Conservation (phyloP, 2,797 vertebrate species). For the Gambelia wislizenii region DNA sequence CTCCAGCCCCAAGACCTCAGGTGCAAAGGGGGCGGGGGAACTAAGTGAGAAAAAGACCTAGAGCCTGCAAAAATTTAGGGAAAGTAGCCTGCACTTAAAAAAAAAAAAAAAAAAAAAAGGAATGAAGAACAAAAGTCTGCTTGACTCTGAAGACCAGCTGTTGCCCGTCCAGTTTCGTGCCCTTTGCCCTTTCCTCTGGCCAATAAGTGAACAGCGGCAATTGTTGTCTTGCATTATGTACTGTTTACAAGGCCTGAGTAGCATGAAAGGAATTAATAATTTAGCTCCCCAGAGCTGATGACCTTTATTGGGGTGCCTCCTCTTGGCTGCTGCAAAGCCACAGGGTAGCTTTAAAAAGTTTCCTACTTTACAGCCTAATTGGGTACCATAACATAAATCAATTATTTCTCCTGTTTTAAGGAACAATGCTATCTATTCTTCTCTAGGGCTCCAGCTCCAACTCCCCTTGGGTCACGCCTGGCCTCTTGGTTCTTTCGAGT, state of each 20-base stretch:
- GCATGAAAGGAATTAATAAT: conserved; percentile 85
- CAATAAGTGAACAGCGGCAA: conserved; percentile 84
- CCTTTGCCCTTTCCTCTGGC: conserved; percentile 86
- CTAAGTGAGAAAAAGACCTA: not conserved
- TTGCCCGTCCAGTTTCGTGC: conserved; percentile 84
- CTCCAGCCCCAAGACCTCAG: no score
- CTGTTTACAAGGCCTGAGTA: conserved; percentile 86
- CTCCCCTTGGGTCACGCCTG: conserved; percentile 82
- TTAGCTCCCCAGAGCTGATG: conserved; percentile 74
- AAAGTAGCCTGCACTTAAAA: not conserved
- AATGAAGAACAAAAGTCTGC: conserved; percentile 67
- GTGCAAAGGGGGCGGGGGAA: fast-evolving
- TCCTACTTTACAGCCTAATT: conserved; percentile 92
- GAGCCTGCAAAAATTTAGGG: not conserved
- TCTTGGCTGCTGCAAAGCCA: conserved; percentile 77
- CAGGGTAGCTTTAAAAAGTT: conserved; percentile 78
- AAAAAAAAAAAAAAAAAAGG: conserved; percentile 18
- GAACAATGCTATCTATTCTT: conserved; percentile 89
- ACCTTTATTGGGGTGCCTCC: conserved; percentile 81
- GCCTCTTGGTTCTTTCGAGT: conserved; percentile 77
- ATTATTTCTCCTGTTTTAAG: conserved; percentile 84
- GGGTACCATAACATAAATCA: conserved; percentile 89
- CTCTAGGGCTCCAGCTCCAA: conserved; percentile 72
- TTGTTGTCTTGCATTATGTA: conserved; percentile 85
- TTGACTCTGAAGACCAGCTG: conserved; percentile 83